Evolutionary conservation across 2,888 invertebrate genomes (phyloP), one percentile per base, ranked within the genome.

Genomic region (Drosophila eohydei): DNA sequence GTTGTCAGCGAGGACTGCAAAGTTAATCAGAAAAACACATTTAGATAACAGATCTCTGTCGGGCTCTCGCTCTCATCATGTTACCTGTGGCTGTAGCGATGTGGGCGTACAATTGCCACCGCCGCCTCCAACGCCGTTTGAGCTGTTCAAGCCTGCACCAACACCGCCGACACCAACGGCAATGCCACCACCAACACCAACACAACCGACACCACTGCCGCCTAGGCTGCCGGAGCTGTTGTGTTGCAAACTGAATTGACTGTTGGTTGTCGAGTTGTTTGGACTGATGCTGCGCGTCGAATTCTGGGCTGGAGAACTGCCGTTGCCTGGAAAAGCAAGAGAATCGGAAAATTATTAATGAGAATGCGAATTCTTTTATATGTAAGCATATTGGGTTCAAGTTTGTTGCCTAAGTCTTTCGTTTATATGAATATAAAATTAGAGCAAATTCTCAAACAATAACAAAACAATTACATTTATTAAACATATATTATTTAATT

Each of bases 231-330:
- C 92, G 69, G 93, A 93, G 87, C 92, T 93, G 81, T 92, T 93
- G 87, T 93, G 93, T 81, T 92, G 92, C 88, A 93, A 88, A 83
- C 92, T 92, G 88, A 93, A 92, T 91, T 92, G 93, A 90, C 93
- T 93, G 87, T 92, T 92, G 83, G 93, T 92, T 77, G 92, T 93
- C 74, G 92, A 93, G 89, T 93, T 93, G 85, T 92, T 92, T 72
- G 93, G 93, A 86, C 93, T 93, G 90, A 92, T 92, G 89, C 93
- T 93, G 84, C 93, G 92, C 81, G 93, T 93, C 84, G 93, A 93
- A 91, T 93, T 93, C 91, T 93, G 93, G 91, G 93, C 93, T 90
- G 93, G 93, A 86, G 93, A 93, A 90, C 92, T 93, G 91, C 93
- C 93, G 86, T 92, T 93, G 91, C 93, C 93, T 93, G 81, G 9